Conservation (phyloP, 2,888 invertebrate species). For the Teinopalpus imperialis region DNA sequence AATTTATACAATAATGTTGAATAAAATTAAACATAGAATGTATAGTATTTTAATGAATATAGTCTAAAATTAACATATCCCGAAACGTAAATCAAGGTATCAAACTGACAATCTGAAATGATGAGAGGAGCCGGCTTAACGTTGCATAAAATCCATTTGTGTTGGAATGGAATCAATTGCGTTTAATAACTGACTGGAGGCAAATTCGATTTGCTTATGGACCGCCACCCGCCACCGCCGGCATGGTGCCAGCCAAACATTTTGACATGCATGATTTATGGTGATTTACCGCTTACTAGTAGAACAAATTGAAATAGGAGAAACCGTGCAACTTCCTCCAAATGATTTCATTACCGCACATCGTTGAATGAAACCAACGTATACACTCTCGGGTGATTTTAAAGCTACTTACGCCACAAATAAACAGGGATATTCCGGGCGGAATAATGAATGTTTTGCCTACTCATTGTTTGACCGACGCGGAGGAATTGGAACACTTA, state of each 20-base stretch:
- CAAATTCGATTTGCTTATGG: slow-evolving; percentile 6
- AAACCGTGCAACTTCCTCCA: slow-evolving; percentile 25
- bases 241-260: slow-evolving; percentile 33
- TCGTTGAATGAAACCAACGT: slow-evolving; percentile 13
- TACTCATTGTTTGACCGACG: slow-evolving; percentile 44
- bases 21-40: too few species aligned
- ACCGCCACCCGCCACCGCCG: slow-evolving; percentile 10
- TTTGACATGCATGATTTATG: slow-evolving; percentile 39
- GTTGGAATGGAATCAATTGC: slow-evolving; percentile 31
- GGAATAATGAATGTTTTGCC: slow-evolving; percentile 52
- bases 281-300: slow-evolving; percentile 36
- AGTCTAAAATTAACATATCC: slow-evolving; percentile 20
- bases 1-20: too few species aligned
- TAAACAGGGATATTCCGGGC: slow-evolving; percentile 21
- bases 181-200: slow-evolving; percentile 29
- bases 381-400: slow-evolving; percentile 1
- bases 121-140: slow-evolving; percentile 25
- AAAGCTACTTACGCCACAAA: slow-evolving; percentile 9
- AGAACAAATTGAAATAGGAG: slow-evolving; percentile 9
- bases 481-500: slow-evolving; percentile 28
- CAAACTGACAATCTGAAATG: slow-evolving; percentile 23
- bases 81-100: slow-evolving; percentile 25
- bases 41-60: too few species aligned
- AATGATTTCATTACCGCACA: slow-evolving; percentile 19
- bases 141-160: slow-evolving; percentile 31